Percentiles rank a stretch among this genome's conserved stretches.
phyloP scores from a whole-genome alignment of 2,888 invertebrate genomes.

The Hedya salicella region DNA sequence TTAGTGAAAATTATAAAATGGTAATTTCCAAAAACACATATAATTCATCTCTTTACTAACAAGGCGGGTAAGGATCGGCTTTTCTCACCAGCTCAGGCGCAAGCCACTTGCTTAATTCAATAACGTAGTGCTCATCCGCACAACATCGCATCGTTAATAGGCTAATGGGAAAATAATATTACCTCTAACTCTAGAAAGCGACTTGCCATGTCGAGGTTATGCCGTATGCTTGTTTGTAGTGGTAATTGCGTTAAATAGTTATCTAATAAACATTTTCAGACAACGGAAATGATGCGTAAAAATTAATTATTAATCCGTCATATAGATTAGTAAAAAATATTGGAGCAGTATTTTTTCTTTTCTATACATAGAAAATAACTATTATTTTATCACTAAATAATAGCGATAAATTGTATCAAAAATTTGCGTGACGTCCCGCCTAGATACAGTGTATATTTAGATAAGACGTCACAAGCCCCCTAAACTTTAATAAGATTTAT shows the following conservation, averaged over 20 bases:
- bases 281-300: no score
- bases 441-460: no score
- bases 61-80: not conserved
- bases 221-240: not conserved
- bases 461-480: no score
- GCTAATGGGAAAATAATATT: slow-evolving; percentile 36
- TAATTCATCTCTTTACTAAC: slow-evolving; percentile 7
- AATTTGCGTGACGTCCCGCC: no score
- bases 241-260: not conserved
- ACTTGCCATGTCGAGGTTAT: slow-evolving; percentile 8
- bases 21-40: not conserved
- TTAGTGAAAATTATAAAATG: no score
- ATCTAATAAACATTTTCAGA: not conserved
- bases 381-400: no score
- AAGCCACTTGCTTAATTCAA: slow-evolving; percentile 27
- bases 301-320: no score
- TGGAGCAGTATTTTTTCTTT: no score
- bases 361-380: no score
- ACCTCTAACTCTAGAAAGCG: slow-evolving; percentile 31
- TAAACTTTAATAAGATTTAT: no score
- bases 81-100: slow-evolving; percentile 6
- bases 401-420: no score
- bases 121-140: slow-evolving; percentile 23
- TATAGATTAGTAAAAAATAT: no score
- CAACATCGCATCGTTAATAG: slow-evolving; percentile 24